Base-by-base conservation (phyloP, 2,797 vertebrate genomes). In the Heterohyrax brucei region DNA sequence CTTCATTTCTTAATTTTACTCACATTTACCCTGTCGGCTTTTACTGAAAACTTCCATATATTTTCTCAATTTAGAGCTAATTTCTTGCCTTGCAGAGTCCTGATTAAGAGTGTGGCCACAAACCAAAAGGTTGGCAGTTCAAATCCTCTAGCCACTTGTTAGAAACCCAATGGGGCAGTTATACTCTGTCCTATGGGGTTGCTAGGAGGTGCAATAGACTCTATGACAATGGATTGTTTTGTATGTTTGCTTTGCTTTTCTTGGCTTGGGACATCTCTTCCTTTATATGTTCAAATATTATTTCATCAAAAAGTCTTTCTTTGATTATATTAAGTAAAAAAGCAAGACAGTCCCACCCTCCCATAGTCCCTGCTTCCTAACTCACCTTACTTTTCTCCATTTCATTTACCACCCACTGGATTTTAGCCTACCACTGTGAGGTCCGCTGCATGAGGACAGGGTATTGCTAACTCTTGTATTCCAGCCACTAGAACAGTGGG, bases 371-470 rank as follows among this genome's bases (percentile, higher is more conserved):
- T 14, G 28, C 19, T 64, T 7, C 22, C 70, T 48, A 22, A 21
- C 19, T 13, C 73, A 1, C 7, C 56, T 89, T 33, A 28, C 21
- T 53, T 84, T 53, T 22, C 12, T 77, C 10, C 0, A 3, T 75
- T 83, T 82, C 14, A 9, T 7, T 16, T 18, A 4, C 28, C 18
- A 13, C 30, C 18, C 3, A 12, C 28, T 1, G 0, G 21, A 33
- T 62, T 10, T 9, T 53, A 14, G 83, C 86, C 16, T 92, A 24
- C 48, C 33, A 10, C 26, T 73, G 19, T 30, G 8, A 5, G 0
- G 1, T 61, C 33, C 2, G 3, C 10, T 62, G 21, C 7, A 7
- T 3, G 12, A 39, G 0, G 4, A 1, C 1, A 4, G 66, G n/a
- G 78, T 2, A 39, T 24, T 9, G 3, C 10, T 70, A 19, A 8